phyloP scores from a whole-genome alignment of 2,113 vertebrate species.

The Chloebia gouldiae region DNA sequence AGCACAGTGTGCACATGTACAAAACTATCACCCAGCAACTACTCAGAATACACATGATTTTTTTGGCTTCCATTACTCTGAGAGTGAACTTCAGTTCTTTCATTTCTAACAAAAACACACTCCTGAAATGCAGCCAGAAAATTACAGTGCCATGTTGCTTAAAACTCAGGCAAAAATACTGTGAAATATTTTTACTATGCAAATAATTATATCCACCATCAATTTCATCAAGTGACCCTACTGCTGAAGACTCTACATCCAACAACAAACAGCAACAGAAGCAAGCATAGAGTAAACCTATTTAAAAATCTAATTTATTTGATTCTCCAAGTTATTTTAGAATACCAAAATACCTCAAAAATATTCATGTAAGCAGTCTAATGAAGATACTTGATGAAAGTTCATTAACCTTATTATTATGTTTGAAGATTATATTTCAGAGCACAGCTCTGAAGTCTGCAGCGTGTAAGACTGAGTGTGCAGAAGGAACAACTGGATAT shows the following conservation, averaged over 20 bases:
- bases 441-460: neutral
- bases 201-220: constrained; percentile 1
- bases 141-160: neutral
- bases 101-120: neutral
- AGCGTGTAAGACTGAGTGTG: neutral
- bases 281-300: neutral
- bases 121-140: constrained; percentile 14
- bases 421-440: neutral
- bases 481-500: neutral
- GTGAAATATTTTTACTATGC: constrained; percentile 33
- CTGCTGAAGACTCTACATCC: neutral
- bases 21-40: neutral
- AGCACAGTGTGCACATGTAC: neutral
- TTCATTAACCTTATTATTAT: neutral
- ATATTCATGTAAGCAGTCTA: neutral
- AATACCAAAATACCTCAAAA: neutral
- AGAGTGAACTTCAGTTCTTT: neutral
- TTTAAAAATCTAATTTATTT: constrained; percentile 25
- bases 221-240: constrained; percentile 15
- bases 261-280: constrained; percentile 18
- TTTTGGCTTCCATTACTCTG: neutral
- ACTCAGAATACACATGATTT: neutral
- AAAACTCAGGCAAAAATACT: constrained; percentile 5
- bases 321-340: neutral
- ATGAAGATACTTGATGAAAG: neutral